Conservation (phyloP, 2,113 vertebrate genomes). For the Gobius niger region DNA sequence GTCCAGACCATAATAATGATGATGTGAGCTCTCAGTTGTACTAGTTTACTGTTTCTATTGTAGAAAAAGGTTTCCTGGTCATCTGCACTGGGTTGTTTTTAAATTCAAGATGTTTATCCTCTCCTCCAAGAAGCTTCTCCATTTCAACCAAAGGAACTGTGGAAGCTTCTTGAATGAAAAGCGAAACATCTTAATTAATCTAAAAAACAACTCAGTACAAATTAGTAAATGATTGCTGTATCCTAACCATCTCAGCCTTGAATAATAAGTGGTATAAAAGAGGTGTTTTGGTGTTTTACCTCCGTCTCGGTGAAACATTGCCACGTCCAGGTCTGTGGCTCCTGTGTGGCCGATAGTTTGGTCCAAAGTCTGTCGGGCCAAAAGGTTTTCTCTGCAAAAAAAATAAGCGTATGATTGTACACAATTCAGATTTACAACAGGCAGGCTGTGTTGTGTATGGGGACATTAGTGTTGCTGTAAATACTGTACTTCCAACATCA, state of each 20-base stretch:
- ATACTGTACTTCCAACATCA: slow-evolving; percentile 48
- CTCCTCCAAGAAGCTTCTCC: too few relatives aligned
- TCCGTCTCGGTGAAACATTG: slow-evolving; percentile 97
- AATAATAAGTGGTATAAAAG: not conserved
- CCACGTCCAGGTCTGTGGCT: slow-evolving; percentile 94
- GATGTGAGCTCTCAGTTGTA: too few relatives aligned
- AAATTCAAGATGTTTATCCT: too few relatives aligned
- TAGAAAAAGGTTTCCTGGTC: too few relatives aligned
- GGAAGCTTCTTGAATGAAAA: too few relatives aligned
- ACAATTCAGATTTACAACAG: not conserved
- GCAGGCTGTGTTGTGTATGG: slow-evolving; percentile 7
- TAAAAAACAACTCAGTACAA: too few relatives aligned
- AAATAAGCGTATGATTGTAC: not conserved
- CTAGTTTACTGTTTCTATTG: too few relatives aligned
- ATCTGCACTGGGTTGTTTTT: too few relatives aligned
- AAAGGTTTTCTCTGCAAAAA: slow-evolving; percentile 84
- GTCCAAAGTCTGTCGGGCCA: slow-evolving; percentile 87
- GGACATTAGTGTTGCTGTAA: slow-evolving; percentile 63
- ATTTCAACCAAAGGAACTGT: too few relatives aligned
- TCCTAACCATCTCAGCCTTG: too few relatives aligned
- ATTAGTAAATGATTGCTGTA: too few relatives aligned
- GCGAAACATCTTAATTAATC: too few relatives aligned
- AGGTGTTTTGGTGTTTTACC: slow-evolving; percentile 69
- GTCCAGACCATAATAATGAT: not conserved
- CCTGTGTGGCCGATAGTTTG: slow-evolving; percentile 87